phyloP scores from a whole-genome alignment of 1,140 invertebrate genomes.

The Mactra quadrangularis region DNA sequence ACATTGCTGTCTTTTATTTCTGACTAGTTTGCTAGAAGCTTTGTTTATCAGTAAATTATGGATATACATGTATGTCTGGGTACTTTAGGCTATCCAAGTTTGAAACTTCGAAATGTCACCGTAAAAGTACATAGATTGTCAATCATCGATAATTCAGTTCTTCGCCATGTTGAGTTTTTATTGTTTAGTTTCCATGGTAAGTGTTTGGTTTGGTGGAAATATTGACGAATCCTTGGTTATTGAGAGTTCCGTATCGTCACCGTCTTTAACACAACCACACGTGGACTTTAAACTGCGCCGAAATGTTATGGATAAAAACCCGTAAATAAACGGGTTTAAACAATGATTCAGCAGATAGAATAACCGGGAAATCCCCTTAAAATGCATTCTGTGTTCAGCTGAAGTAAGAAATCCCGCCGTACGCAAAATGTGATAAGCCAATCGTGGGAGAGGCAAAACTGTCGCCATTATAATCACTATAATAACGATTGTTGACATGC shows the following conservation, averaged over 20 bases:
- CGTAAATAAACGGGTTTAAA: constrained; percentile 50
- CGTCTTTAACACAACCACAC: background rate
- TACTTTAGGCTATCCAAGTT: background rate
- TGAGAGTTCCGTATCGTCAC: background rate
- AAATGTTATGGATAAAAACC: constrained; percentile 45
- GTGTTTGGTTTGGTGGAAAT: background rate
- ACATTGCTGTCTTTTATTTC: background rate
- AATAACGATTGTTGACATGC: constrained; percentile 53
- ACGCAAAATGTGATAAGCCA: constrained; percentile 14
- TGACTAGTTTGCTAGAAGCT: too few species aligned
- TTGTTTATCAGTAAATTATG: too few species aligned
- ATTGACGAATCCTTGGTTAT: constrained; percentile 15
- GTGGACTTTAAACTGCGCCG: constrained; percentile 20
- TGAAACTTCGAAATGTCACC: too few species aligned
- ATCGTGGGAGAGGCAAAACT: constrained; percentile 29
- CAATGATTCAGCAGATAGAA: constrained; percentile 42
- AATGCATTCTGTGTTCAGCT: constrained; percentile 26
- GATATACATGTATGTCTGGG: too few species aligned
- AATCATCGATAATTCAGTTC: background rate
- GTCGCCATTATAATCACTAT: constrained; percentile 49
- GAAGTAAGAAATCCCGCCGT: constrained; percentile 13
- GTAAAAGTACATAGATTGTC: too few species aligned
- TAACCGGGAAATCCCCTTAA: constrained; percentile 7
- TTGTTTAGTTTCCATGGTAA: constrained; percentile 1
- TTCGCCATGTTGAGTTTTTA: background rate